These are phyloP conservation scores for Chrysina gloriosa DNA, from an alignment of 2,888 invertebrate genomes.

Conservation along the genomic window DNA sequence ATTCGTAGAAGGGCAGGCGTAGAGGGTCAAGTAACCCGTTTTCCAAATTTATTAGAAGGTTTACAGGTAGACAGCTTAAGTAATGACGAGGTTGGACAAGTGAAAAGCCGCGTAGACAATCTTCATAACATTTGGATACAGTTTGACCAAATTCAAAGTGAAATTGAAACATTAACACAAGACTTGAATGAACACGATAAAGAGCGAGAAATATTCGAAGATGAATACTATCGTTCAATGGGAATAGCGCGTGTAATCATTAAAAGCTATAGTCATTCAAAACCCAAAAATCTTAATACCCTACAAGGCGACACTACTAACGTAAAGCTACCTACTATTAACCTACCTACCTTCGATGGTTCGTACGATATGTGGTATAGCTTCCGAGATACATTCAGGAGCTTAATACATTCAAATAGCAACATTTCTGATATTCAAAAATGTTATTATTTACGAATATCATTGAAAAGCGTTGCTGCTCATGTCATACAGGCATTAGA, in stretches of 20 bases:
- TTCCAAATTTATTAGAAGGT: background rate
- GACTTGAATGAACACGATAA: background rate
- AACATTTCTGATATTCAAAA: conserved; percentile 36
- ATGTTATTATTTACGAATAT: conserved; percentile 45
- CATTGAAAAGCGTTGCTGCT: conserved; percentile 37
- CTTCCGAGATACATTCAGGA: conserved; percentile 38
- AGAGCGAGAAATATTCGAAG: conserved; percentile 22
- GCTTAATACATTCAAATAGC: conserved; percentile 33
- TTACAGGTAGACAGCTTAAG: background rate
- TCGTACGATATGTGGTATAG: conserved; percentile 32
- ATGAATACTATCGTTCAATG: background rate
- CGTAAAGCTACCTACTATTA: conserved; percentile 39
- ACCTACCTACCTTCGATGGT: conserved; percentile 38
- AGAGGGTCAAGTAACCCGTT: conserved; percentile 12
- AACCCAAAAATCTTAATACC: no score
- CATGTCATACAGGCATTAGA: conserved; percentile 45
- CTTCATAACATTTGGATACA: background rate
- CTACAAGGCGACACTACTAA: no score
- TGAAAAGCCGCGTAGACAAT: conserved; percentile 4
- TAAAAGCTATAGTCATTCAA: no score
- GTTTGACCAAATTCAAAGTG: conserved; percentile 19
- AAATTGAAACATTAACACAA: conserved; percentile 12
- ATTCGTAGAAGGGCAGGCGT: conserved; percentile 6
- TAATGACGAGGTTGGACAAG: background rate
- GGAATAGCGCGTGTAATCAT: background rate